Evolutionary conservation across 2,888 invertebrate genomes (phyloP).

Genomic region (Rhamnusium bicolor): DNA sequence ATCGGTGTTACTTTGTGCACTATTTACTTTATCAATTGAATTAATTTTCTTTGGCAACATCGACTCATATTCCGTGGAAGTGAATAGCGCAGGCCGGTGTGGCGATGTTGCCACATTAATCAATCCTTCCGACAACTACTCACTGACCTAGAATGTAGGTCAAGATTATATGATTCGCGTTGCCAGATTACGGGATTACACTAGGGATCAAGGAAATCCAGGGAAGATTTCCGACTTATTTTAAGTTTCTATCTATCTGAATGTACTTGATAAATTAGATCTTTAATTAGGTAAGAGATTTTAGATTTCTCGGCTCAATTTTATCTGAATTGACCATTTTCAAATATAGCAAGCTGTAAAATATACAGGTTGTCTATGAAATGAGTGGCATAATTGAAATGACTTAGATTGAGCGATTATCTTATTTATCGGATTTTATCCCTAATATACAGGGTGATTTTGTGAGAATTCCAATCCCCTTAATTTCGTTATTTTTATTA

Average conservation of each 20-base stretch:
- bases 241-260: neutral
- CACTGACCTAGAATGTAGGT: conserved; percentile 57
- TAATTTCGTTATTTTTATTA: too few species aligned
- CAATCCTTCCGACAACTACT: conserved; percentile 34
- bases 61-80: neutral
- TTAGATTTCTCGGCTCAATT: too few species aligned
- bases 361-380: too few species aligned
- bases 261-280: neutral
- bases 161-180: conserved; percentile 59
- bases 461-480: too few species aligned
- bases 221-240: neutral
- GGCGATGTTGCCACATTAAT: conserved; percentile 49
- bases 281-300: neutral
- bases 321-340: too few species aligned
- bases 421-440: too few species aligned
- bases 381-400: too few species aligned
- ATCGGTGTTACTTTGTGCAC: neutral
- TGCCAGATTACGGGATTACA: conserved; percentile 44
- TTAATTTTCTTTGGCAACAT: conserved; percentile 6
- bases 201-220: neutral
- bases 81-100: conserved; percentile 47
- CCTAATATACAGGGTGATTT: too few species aligned
- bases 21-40: neutral
- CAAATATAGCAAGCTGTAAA: too few species aligned
- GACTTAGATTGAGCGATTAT: too few species aligned